phyloP scores from a whole-genome alignment of 2,888 invertebrate species.

The Lysandra bellargus region DNA sequence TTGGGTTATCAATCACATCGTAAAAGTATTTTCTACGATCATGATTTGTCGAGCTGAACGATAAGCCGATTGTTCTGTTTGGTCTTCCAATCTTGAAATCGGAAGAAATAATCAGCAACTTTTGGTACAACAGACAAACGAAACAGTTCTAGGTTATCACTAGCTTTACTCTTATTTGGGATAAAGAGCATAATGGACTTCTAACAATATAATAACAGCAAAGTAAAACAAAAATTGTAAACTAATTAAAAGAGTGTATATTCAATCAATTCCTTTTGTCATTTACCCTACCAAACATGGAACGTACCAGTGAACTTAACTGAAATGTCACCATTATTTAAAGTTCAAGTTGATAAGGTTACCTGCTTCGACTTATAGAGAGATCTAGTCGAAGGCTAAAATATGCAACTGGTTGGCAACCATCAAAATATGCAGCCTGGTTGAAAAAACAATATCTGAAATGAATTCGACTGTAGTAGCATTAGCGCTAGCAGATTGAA shows the following conservation, averaged over 20 bases:
- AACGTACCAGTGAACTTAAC: background rate
- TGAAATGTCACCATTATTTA: constrained; percentile 11
- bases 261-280: background rate
- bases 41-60: background rate
- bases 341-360: constrained; percentile 1
- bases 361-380: background rate
- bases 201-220: background rate
- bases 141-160: no score
- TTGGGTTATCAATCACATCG: constrained; percentile 20
- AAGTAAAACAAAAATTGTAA: background rate
- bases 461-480: no score
- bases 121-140: no score
- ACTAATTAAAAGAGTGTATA: background rate
- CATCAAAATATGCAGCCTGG: background rate
- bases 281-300: background rate
- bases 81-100: background rate
- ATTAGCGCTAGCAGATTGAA: no score
- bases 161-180: no score
- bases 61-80: constrained; percentile 1
- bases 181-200: no score
- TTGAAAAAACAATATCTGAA: background rate
- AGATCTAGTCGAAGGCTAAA: background rate
- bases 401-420: background rate
- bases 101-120: background rate
- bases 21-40: constrained; percentile 13